A percentile compares a stretch with the other conserved stretches of the same genome.
Evolutionary conservation across 2,888 invertebrate genomes (phyloP).

Genomic region (Cyrtodaria siliqua): DNA sequence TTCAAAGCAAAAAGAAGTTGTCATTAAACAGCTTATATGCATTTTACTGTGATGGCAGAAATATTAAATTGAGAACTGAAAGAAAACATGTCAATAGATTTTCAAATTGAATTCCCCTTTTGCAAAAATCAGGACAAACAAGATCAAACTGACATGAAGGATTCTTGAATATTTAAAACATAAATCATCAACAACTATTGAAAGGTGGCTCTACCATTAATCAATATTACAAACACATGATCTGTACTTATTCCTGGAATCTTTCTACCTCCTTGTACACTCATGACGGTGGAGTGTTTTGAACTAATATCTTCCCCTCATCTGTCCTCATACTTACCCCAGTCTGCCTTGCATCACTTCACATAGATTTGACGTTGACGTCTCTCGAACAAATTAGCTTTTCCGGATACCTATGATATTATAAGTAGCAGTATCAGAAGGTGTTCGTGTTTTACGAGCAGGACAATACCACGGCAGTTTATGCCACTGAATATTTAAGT

Average conservation of each 20-base stretch:
- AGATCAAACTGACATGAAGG: too few species aligned
- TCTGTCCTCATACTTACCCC: constrained; percentile 40
- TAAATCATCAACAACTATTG: too few species aligned
- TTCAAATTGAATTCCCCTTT: too few species aligned
- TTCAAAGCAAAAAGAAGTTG: too few species aligned
- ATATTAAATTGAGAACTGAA: too few species aligned
- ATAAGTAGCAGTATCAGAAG: constrained; percentile 66
- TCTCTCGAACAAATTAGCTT: constrained; percentile 55
- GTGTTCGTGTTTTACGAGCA: constrained; percentile 26
- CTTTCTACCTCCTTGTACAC: background rate
- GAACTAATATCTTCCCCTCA: background rate
- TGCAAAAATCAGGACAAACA: too few species aligned
- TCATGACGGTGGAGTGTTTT: background rate
- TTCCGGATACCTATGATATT: constrained; percentile 68
- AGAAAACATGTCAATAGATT: too few species aligned
- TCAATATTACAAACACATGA: too few species aligned
- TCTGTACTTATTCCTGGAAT: constrained; percentile 7
- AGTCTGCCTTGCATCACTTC: constrained; percentile 27
- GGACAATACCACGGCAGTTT: constrained; percentile 48
- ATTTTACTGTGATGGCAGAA: too few species aligned
- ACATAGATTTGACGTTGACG: constrained; percentile 36
- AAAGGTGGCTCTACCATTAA: too few species aligned
- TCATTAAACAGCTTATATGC: too few species aligned
- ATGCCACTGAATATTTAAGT: constrained; percentile 36
- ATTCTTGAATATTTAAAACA: too few species aligned